These are phyloP conservation scores for Cheumatopsyche charites DNA, from an alignment of 1,140 invertebrate species.

Conservation along the genomic window DNA sequence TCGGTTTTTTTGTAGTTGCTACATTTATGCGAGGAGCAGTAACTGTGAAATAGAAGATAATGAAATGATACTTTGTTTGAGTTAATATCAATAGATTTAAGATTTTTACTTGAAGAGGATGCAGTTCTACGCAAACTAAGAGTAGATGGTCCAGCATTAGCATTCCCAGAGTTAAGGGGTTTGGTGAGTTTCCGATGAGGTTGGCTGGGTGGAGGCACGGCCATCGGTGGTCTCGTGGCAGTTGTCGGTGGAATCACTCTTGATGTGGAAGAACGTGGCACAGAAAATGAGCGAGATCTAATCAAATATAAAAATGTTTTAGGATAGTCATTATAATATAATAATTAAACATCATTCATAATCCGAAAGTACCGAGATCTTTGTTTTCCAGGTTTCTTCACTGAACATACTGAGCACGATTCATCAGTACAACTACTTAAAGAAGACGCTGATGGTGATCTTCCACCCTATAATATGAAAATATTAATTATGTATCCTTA, in stretches of 20 bases:
- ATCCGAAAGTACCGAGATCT: constrained; percentile 31
- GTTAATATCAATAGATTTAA: too few species aligned
- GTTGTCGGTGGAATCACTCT: constrained; percentile 22
- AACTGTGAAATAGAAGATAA: constrained; percentile 21
- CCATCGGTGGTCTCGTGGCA: constrained; percentile 6
- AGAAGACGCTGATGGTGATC: constrained; percentile 69
- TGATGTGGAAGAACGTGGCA: constrained; percentile 51
- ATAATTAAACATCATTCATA: background rate
- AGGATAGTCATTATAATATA: background rate
- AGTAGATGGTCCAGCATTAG: constrained; percentile 47
- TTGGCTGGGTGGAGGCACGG: constrained; percentile 3
- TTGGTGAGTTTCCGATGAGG: constrained; percentile 40
- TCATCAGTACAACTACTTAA: constrained; percentile 80
- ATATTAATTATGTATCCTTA: constrained; percentile 6
- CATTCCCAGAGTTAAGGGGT: constrained; percentile 48
- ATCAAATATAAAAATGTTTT: constrained; percentile 4
- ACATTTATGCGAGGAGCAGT: constrained; percentile 37
- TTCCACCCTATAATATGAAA: constrained; percentile 31
- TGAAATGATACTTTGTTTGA: too few species aligned
- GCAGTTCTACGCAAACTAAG: constrained; percentile 51
- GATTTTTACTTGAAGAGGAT: constrained; percentile 28
- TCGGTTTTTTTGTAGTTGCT: constrained; percentile 43
- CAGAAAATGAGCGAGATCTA: constrained; percentile 61
- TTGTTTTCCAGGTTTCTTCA: constrained; percentile 53
- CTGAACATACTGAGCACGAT: constrained; percentile 76